Base-by-base conservation (phyloP, 2,797 vertebrate genomes). In the Phrynocephalus forsythii region DNA sequence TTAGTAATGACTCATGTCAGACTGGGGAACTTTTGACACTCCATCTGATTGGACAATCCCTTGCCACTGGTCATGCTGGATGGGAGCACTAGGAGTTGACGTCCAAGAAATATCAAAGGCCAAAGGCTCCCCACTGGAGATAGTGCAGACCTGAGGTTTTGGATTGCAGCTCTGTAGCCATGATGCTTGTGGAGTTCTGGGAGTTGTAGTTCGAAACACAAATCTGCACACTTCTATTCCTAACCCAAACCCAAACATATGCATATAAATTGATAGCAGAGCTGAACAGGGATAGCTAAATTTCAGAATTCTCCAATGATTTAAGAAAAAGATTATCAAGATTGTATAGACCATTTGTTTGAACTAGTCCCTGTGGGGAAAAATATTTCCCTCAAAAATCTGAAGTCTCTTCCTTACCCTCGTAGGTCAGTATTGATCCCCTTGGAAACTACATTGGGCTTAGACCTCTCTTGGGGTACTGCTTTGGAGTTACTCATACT, bases 321-420 rank as follows among this genome's bases (percentile, higher is more conserved):
- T 84, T 22, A 67, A 6, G 60, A 69, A n/a, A 85, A 16, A 50
- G 66, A 15, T 48, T 50, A 28, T 11, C 48, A 78, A 50, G 38
- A 44, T 8, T 13, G n/a, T 7, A 69, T 52, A 28, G 8, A 6
- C 38, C 13, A 30, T 48, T 33, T 71, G 16, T 5, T 28, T 11
- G 78, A 67, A 60, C 26, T 38, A 60, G 8, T 5, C 22, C 60
- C 6, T 67, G 48, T 30, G 69, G 18, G 33, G 69, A 26, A 80
- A 52, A 22, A 6, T 20, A 18, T 1, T 0, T 22, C 66, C 76
- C 67, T 66, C 79, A 67, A 68, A 68, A 11, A 8, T 11, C 20
- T 30, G 75, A 83, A 87, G 28, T 71, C 8, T 84, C 30, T 66
- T 28, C 30, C 95, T 96, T 82, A 96, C 93, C 82, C 48, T 33